Evolutionary conservation across 1,140 invertebrate genomes (phyloP).

Genomic region (Eciton burchellii): DNA sequence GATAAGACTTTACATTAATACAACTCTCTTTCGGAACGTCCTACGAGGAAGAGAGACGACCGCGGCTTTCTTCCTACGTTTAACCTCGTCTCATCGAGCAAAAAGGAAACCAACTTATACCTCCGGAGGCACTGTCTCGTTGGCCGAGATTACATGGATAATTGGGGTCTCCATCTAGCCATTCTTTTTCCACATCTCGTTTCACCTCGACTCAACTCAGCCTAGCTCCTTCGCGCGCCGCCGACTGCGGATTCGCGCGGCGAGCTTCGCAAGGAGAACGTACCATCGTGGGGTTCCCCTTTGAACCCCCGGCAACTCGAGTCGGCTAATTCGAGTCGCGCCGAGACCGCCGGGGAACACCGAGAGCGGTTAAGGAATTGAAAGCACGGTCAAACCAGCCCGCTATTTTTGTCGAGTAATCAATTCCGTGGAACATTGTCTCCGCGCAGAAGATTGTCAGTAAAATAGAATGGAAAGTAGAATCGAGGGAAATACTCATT

Average conservation of each 20-base stretch:
- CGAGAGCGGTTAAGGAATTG: constrained; percentile 8
- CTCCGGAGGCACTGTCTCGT: constrained; percentile 54
- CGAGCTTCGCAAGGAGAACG: constrained; percentile 32
- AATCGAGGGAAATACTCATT: background rate
- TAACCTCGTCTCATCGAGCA: constrained; percentile 61
- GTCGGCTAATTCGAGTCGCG: constrained; percentile 65
- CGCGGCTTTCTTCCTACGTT: constrained; percentile 55
- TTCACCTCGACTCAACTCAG: background rate
- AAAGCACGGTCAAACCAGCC: constrained; percentile 42
- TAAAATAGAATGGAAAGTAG: background rate
- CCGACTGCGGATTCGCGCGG: constrained; percentile 48
- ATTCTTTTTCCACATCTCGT: constrained; percentile 59
- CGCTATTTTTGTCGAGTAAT: constrained; percentile 26
- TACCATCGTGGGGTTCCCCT: constrained; percentile 18
- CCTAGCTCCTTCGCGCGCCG: background rate
- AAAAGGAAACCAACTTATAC: constrained; percentile 60
- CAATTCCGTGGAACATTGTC: constrained; percentile 7
- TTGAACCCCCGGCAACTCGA: constrained; percentile 50
- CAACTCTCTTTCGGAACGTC: constrained; percentile 61
- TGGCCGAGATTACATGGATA: constrained; percentile 72
- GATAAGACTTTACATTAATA: constrained; percentile 70
- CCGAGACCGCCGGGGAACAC: constrained; percentile 12
- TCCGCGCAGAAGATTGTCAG: background rate
- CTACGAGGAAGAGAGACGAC: constrained; percentile 68
- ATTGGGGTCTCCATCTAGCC: constrained; percentile 70